Percentiles rank a stretch among this genome's conserved stretches.
Conservation (phyloP, 1,140 invertebrate genomes). For the Archivesica marissinica region DNA sequence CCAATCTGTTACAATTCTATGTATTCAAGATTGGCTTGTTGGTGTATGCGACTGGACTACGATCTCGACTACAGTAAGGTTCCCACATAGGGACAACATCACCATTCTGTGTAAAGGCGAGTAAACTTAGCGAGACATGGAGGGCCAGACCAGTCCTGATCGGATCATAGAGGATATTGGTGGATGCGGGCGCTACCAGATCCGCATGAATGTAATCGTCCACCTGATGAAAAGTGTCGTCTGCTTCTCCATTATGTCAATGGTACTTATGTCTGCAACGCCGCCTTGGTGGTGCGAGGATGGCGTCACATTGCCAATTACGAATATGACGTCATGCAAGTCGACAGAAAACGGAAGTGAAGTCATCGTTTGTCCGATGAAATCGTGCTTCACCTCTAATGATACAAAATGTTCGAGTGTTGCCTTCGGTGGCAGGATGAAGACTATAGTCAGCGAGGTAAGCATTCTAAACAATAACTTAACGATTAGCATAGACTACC, state of each 20-base stretch:
- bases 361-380: background rate
- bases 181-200: conserved; percentile 40
- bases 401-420: background rate
- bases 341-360: background rate
- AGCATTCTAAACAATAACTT: too few relatives aligned
- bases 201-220: conserved; percentile 3
- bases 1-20: too few relatives aligned
- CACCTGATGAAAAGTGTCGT: conserved; percentile 30
- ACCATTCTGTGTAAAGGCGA: too few relatives aligned
- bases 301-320: background rate
- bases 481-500: too few relatives aligned
- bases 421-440: background rate
- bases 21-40: too few relatives aligned
- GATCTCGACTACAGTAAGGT: too few relatives aligned
- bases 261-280: conserved; percentile 15
- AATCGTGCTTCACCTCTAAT: conserved; percentile 3
- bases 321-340: background rate
- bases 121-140: too few relatives aligned
- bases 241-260: background rate
- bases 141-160: conserved; percentile 1
- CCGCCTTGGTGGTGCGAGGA: conserved; percentile 18
- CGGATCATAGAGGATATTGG: conserved; percentile 32
- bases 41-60: too few relatives aligned
- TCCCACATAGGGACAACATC: too few relatives aligned
- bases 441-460: conserved; percentile 38